Percentiles rank a stretch among this genome's conserved stretches.
These are phyloP conservation scores for Brachionus plicatilis DNA, from an alignment of 1,140 invertebrate species.

Conservation along the genomic window DNA sequence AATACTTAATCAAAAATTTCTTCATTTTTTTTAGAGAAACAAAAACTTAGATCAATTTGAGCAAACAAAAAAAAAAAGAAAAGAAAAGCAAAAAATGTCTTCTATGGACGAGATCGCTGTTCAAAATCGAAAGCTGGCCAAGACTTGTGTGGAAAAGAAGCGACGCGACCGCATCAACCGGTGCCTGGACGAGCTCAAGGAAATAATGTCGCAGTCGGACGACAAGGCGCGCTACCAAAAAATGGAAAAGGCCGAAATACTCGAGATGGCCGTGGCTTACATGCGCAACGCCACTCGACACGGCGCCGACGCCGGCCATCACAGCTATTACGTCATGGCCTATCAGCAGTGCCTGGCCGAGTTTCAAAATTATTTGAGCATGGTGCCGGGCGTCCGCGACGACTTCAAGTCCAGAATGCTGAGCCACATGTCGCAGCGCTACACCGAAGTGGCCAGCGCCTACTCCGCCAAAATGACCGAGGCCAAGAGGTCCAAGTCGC, in stretches of 20 bases:
- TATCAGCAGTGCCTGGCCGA: constrained; percentile 21
- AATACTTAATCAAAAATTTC: constrained; percentile 13
- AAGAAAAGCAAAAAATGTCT: neutral
- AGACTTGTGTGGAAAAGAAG: constrained; percentile 41
- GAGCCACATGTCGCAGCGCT: neutral
- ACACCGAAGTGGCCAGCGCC: neutral
- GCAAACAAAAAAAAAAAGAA: too few relatives aligned
- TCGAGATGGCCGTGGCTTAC: constrained; percentile 41
- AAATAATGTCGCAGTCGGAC: constrained; percentile 32
- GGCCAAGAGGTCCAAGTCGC: neutral
- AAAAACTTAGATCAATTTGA: neutral
- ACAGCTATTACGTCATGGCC: constrained; percentile 6
- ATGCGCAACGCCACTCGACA: neutral
- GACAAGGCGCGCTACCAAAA: constrained; percentile 41
- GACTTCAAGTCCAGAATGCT: constrained; percentile 1
- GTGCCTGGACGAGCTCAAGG: constrained; percentile 38
- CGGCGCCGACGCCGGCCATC: neutral
- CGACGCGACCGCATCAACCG: constrained; percentile 40
- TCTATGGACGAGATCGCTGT: constrained; percentile 19
- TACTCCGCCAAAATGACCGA: neutral
- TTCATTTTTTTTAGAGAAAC: neutral
- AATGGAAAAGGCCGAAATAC: constrained; percentile 41
- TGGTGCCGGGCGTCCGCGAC: neutral
- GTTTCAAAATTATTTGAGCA: constrained; percentile 33
- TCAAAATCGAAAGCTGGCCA: constrained; percentile 38